Conservation (phyloP, 2,113 vertebrate species). For the Rhineura floridana region DNA sequence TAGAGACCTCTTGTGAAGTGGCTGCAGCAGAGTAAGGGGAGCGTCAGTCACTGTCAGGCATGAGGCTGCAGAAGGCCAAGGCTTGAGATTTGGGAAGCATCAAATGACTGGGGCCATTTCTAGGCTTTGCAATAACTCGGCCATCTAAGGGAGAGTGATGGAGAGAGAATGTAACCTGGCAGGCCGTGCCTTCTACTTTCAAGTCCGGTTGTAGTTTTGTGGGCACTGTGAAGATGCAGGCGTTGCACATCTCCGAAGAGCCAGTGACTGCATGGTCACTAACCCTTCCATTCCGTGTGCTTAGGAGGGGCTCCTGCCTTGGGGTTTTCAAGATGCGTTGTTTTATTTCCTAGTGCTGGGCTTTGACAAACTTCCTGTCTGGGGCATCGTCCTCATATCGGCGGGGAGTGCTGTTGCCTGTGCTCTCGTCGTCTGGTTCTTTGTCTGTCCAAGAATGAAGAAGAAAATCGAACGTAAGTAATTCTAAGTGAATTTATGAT, state of each 20-base stretch:
- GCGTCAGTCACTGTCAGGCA: not conserved
- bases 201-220: not conserved
- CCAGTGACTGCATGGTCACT: not conserved
- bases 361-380: slow-evolving; percentile 91
- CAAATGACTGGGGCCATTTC: too few species aligned
- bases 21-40: not conserved
- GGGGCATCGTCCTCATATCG: slow-evolving; percentile 90
- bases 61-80: slow-evolving; percentile 58
- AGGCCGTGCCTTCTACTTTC: fast-evolving
- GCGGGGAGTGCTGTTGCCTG: slow-evolving; percentile 84
- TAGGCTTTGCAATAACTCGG: fast-evolving
- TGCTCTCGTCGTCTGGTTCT: slow-evolving; percentile 90
- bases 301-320: slow-evolving; percentile 44
- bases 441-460: slow-evolving; percentile 92
- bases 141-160: not conserved
- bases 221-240: slow-evolving; percentile 27
- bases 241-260: not conserved
- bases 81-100: too few species aligned
- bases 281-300: not conserved
- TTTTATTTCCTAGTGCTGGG: slow-evolving; percentile 91
- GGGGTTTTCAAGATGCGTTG: slow-evolving; percentile 76
- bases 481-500: fast-evolving
- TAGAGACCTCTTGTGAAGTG: not conserved
- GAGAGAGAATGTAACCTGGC: not conserved
- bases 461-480: slow-evolving; percentile 93